A percentile compares a stretch with the other conserved stretches of the same genome.
phyloP scores from a whole-genome alignment of 2,113 vertebrate genomes.

The Psophia crepitans region DNA sequence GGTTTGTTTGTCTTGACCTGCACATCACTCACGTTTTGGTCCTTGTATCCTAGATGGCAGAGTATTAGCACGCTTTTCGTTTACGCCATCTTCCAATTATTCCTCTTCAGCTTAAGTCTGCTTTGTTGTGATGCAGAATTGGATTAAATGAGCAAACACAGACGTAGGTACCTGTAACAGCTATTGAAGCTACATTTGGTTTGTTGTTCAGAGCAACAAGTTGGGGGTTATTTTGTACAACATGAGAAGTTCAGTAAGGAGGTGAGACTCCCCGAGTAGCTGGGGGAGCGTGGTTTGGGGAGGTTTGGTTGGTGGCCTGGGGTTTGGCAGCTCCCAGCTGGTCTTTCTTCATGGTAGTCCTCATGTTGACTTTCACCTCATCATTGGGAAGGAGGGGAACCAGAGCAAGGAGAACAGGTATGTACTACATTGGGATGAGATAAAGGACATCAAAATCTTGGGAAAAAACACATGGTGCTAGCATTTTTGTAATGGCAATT shows the following conservation, averaged over 20 bases:
- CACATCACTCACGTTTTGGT: neutral
- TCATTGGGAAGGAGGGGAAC: neutral
- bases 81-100: neutral
- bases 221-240: neutral
- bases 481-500: neutral
- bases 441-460: neutral
- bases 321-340: neutral
- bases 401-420: neutral
- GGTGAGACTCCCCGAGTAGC: neutral
- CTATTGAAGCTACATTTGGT: neutral
- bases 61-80: neutral
- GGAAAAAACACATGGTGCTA: neutral
- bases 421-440: neutral
- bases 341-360: neutral
- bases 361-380: neutral
- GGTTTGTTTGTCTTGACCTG: neutral
- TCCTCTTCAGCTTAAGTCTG: neutral
- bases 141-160: neutral
- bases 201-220: neutral
- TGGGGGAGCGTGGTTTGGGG: rapidly evolving
- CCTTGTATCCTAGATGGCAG: neutral
- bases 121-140: neutral
- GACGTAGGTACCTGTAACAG: neutral
- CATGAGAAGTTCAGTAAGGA: neutral
- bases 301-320: neutral